These are phyloP conservation scores for Tragopan temminckii DNA, from an alignment of 2,797 vertebrate species.

Conservation along the genomic window DNA sequence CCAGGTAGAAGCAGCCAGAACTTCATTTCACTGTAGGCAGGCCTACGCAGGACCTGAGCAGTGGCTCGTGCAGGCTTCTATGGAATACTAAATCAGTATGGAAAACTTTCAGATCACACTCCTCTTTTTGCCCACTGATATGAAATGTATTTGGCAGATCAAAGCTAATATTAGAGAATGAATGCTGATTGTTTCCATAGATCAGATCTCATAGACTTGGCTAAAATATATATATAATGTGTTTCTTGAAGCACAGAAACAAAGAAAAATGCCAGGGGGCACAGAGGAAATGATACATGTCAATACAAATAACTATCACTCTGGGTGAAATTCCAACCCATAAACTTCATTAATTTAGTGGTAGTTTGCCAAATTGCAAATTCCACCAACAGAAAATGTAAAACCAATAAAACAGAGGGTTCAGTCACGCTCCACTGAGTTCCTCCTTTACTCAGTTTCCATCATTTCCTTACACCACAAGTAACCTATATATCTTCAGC, in stretches of 20 bases:
- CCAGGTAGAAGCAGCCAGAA: constrained; percentile 29
- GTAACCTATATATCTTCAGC: background rate
- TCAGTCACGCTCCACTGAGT: background rate
- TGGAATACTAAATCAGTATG: background rate
- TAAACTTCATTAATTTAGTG: constrained; percentile 52
- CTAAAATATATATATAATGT: background rate
- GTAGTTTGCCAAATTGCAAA: constrained; percentile 51
- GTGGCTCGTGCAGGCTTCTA: constrained; percentile 17
- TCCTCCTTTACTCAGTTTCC: background rate
- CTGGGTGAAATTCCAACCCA: constrained; percentile 51
- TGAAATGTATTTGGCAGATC: constrained; percentile 31
- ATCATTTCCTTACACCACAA: background rate
- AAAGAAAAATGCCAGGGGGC: constrained; percentile 5
- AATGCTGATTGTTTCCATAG: background rate
- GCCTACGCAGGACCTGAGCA: constrained; percentile 44
- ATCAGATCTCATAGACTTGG: constrained; percentile 43
- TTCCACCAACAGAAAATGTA: constrained; percentile 20
- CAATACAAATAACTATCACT: constrained; percentile 62
- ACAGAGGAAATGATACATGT: constrained; percentile 47
- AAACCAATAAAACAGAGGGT: background rate
- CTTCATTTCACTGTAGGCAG: constrained; percentile 22
- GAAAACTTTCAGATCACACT: constrained; percentile 49
- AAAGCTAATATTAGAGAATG: constrained; percentile 37
- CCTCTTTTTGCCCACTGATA: constrained; percentile 41
- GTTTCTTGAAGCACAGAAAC: constrained; percentile 37